Conservation (phyloP, 30 jellyfish, hydroid and myxozoan genomes). For the Catostylus mosaicus region DNA sequence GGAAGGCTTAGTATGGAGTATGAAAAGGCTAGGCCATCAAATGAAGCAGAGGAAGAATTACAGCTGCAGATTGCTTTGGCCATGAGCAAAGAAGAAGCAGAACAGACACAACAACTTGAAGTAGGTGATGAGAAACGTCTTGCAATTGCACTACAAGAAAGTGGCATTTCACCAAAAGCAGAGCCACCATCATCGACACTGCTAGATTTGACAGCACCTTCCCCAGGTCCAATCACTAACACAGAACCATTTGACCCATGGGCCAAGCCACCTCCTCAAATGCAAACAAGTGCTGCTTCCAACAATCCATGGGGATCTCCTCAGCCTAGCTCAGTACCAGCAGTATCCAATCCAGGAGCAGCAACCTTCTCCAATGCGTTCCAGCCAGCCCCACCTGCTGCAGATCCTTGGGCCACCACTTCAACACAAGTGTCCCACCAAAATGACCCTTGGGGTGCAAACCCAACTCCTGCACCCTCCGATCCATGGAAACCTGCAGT, state of each 20-base stretch:
- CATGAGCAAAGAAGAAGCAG: slow-evolving; percentile 98
- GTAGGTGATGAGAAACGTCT: slow-evolving; percentile 78
- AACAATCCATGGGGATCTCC: slow-evolving; percentile 74
- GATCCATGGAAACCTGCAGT: slow-evolving; percentile 83
- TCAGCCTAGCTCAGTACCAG: slow-evolving; percentile 10
- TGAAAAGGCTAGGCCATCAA: slow-evolving; percentile 98
- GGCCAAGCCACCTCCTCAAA: slow-evolving; percentile 51
- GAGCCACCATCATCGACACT: slow-evolving; percentile 63
- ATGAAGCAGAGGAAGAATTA: slow-evolving; percentile 97
- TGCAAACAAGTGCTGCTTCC: slow-evolving; percentile 31
- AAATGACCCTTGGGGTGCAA: slow-evolving; percentile 65
- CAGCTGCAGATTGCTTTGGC: slow-evolving; percentile 98
- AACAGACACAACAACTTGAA: slow-evolving; percentile 56
- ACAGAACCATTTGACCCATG: slow-evolving; percentile 70
- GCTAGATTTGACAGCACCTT: slow-evolving; percentile 83
- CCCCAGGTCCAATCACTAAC: slow-evolving; percentile 36
- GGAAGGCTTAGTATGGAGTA: slow-evolving; percentile 86
- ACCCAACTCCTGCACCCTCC: slow-evolving; percentile 44
- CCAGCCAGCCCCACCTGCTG: slow-evolving; percentile 35
- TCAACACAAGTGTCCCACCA: slow-evolving; percentile 28
- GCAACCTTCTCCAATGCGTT: slow-evolving; percentile 8
- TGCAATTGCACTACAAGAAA: slow-evolving; percentile 43
- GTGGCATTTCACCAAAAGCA: slow-evolving; percentile 34
- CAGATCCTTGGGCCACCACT: slow-evolving; percentile 78
- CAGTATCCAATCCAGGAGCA: slow-evolving; percentile 13